Conservation (phyloP, 2,113 vertebrate species). For the Rhombomys opimus region DNA sequence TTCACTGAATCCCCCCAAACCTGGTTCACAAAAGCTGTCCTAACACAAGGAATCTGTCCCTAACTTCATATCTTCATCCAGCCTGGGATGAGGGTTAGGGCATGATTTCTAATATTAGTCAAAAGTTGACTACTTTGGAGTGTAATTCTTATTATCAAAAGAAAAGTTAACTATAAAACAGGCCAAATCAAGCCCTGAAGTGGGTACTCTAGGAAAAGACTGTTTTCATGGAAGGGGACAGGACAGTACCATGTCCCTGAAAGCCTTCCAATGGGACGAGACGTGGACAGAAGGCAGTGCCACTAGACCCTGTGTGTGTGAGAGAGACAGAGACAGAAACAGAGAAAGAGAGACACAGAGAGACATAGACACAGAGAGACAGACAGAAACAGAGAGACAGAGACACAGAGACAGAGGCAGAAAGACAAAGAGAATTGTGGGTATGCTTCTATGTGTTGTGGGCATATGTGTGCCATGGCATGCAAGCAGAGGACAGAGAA, state of each 20-base stretch:
- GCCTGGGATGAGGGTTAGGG: background rate
- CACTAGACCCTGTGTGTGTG: background rate
- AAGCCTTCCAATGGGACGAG: background rate
- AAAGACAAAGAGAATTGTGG: background rate
- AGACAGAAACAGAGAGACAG: background rate
- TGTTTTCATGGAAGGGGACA: background rate
- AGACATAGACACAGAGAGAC: background rate
- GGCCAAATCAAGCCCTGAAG: no score
- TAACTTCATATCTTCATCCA: background rate
- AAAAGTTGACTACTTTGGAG: no score
- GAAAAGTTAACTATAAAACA: background rate
- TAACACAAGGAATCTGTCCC: background rate
- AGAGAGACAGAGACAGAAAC: background rate
- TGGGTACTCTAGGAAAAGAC: background rate
- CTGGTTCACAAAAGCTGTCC: background rate
- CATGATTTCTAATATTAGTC: background rate
- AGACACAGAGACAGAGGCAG: background rate
- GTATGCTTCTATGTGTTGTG: background rate
- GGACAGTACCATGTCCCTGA: background rate
- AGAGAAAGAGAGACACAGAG: background rate
- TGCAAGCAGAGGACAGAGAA: no score
- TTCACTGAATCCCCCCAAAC: background rate
- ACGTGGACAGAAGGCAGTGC: background rate
- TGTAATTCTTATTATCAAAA: no score
- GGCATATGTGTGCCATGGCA: background rate